Percentiles rank a stretch among this genome's conserved stretches.
These are phyloP conservation scores for Vanessa tameamea DNA, from an alignment of 1,140 invertebrate genomes.

Conservation along the genomic window DNA sequence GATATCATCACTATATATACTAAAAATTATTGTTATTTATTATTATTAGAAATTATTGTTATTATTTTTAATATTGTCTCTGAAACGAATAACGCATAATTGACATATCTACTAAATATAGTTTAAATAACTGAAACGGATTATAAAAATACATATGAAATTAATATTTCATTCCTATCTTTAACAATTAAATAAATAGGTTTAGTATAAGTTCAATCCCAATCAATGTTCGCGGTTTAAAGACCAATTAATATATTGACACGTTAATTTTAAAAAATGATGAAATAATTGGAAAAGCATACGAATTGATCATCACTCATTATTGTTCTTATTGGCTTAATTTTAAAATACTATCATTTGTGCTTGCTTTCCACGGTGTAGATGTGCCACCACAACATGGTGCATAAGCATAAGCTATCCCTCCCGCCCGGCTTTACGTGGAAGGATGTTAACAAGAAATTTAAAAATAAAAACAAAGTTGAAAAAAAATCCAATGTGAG, in stretches of 20 bases:
- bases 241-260: neutral
- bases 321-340: constrained; percentile 34
- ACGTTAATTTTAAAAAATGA: neutral
- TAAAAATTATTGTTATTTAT: too few species aligned
- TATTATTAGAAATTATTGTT: too few species aligned
- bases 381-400: constrained; percentile 64
- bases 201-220: too few species aligned
- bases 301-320: constrained; percentile 24
- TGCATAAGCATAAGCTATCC: constrained; percentile 54
- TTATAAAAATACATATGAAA: too few species aligned
- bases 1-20: too few species aligned
- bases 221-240: too few species aligned
- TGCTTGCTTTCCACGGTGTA: constrained; percentile 63
- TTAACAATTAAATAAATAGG: too few species aligned
- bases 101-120: too few species aligned
- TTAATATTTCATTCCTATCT: too few species aligned
- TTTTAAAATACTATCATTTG: constrained; percentile 43
- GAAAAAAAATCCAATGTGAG: constrained; percentile 65
- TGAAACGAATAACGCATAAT: too few species aligned
- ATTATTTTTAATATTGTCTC: too few species aligned
- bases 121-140: too few species aligned
- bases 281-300: constrained; percentile 6
- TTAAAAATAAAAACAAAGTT: constrained; percentile 69
- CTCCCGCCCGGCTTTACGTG: constrained; percentile 71
- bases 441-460: constrained; percentile 72